Evolutionary conservation across 2,888 invertebrate genomes (phyloP).

Genomic region (Drosophila engyochracea): DNA sequence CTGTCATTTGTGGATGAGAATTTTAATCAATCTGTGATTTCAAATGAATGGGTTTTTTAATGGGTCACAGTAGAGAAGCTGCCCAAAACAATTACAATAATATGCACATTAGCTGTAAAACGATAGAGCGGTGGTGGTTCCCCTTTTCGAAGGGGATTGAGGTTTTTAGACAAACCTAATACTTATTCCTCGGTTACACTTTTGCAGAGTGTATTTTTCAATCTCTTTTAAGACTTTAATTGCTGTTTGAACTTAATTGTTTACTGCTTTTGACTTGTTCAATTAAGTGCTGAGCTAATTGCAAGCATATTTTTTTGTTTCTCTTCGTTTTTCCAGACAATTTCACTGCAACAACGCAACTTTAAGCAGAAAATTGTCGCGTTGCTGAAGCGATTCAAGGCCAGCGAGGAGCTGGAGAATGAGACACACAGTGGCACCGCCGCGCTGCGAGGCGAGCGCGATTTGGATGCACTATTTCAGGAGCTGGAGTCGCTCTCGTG

Average conservation of each 20-base stretch:
- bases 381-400: constrained; percentile 95
- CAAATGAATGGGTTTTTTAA: neutral
- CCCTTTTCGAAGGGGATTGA: neutral
- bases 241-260: neutral
- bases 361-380: constrained; percentile 99
- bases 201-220: neutral
- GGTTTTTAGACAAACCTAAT: neutral
- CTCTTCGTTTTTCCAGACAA: constrained; percentile 74
- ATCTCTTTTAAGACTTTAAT: neutral
- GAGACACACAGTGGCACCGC: constrained; percentile 87
- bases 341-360: constrained; percentile 92
- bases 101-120: neutral
- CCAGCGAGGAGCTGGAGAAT: constrained; percentile 94
- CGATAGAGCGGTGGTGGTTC: neutral
- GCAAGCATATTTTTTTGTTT: neutral
- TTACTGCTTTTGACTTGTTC: neutral
- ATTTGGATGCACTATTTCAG: constrained; percentile 97
- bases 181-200: neutral
- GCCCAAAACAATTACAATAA: constrained; percentile 2
- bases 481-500: constrained; percentile 97
- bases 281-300: constrained; percentile 8
- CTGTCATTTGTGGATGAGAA: neutral
- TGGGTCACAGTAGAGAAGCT: neutral
- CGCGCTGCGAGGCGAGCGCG: constrained; percentile 91
- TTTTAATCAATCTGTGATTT: neutral